Evolutionary conservation across 1,140 invertebrate genomes (phyloP), one percentile per base, ranked within the genome.

Genomic region (Drosophila punjabiensis): DNA sequence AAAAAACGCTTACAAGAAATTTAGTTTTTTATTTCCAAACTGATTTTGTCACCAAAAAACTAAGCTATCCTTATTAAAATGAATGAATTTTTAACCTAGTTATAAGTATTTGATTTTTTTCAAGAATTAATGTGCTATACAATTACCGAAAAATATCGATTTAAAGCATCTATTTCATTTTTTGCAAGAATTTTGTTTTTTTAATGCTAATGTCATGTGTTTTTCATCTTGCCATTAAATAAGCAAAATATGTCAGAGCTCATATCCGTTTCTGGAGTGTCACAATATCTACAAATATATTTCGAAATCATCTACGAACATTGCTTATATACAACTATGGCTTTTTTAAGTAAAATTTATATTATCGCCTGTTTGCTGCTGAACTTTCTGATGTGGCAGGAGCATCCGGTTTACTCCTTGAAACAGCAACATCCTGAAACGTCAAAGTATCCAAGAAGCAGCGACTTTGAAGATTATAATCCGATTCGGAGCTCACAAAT

Each of bases 281-380:
- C 24, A 30, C 28, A 52, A 8, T 52, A 30, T 3, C 13, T 11
- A n/a, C 28, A 11, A 56, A 24, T 16, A 16, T 35, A 39, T 39
- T 58, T n/a, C 4, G 3, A 24, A 39, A 39, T 39, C 55, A 16
- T 24, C 9, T 3, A n/a, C 16, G 35, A 58, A 58, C 35, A 39
- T 11, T 28, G 35, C 35, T 24, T 4, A 39, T 11, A 39, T 39
- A 39, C 33, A 58, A 58, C 0, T 1, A 58, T 58, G 55, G 35
- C 35, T 28, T n/a, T 58, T n/a, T 24, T 39, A n/a, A 39, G 5
- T 5, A 28, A 4, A 11, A 11, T 58, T 2, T 58, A 7, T 24
- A 58, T 58, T 4, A 58, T 58, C 14, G 16, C 7, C 13, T 58
- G 35, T 35, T 58, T 58, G 11, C 11, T 58, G 20, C 14, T 58